These are phyloP conservation scores for Nerophis ophidion DNA, from an alignment of 2,113 vertebrate species.

Conservation along the genomic window DNA sequence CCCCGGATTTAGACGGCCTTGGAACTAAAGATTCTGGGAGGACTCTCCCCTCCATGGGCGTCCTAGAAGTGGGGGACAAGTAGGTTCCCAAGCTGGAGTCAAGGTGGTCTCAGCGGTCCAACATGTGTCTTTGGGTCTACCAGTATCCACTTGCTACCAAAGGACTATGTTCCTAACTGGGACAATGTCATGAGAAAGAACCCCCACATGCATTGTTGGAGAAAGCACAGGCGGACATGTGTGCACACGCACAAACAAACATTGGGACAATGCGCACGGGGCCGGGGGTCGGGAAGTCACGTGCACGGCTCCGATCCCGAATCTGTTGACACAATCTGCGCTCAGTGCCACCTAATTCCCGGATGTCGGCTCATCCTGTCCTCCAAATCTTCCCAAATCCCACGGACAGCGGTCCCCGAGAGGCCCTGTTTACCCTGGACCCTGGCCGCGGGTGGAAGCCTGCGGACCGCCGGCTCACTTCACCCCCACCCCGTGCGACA, in stretches of 20 bases:
- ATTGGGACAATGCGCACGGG: conserved; percentile 21
- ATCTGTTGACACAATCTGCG: conserved; percentile 61
- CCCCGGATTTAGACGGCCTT: too few relatives aligned
- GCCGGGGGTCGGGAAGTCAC: conserved; percentile 24
- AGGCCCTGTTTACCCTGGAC: conserved; percentile 60
- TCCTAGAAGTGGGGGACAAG: too few relatives aligned
- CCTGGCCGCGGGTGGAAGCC: conserved; percentile 37
- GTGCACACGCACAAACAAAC: conserved; percentile 38
- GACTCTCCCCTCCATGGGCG: too few relatives aligned
- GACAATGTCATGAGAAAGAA: conserved; percentile 1
- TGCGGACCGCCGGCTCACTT: conserved; percentile 32
- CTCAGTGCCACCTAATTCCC: conserved; percentile 65
- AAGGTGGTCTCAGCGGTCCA: neutral
- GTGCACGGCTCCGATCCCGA: conserved; percentile 40
- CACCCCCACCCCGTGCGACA: conserved; percentile 11
- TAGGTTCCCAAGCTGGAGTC: neutral
- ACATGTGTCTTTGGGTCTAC: neutral
- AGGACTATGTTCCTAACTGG: neutral
- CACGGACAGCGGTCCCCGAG: conserved; percentile 60
- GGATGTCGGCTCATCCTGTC: conserved; percentile 67
- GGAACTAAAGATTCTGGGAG: too few relatives aligned
- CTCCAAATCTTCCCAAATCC: conserved; percentile 67
- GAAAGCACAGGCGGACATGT: conserved; percentile 27
- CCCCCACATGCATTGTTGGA: conserved; percentile 3
- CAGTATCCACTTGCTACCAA: too few relatives aligned